A percentile compares a stretch with the other conserved stretches of the same genome.
These are phyloP conservation scores for Eulithis testata DNA, from an alignment of 2,888 invertebrate genomes.

Conservation along the genomic window DNA sequence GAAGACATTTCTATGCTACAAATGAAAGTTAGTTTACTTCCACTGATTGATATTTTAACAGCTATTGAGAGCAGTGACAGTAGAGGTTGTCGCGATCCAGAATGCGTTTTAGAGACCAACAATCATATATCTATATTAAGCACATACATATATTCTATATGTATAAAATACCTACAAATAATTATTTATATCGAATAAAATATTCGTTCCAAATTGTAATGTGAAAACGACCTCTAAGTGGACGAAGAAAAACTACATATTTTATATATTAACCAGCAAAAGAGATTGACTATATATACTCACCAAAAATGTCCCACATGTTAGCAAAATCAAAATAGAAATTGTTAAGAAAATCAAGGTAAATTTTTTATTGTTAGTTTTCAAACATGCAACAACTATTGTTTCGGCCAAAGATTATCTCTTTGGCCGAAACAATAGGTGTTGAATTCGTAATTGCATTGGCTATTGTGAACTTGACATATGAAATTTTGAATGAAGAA, in stretches of 20 bases:
- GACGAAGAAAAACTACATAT: no score
- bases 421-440: constrained; percentile 67
- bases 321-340: constrained; percentile 66
- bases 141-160: no score
- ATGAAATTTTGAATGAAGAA: constrained; percentile 32
- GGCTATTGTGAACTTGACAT: constrained; percentile 62
- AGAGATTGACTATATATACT: constrained; percentile 49
- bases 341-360: constrained; percentile 57
- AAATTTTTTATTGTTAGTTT: constrained; percentile 45
- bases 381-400: constrained; percentile 53
- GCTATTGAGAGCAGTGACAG: background rate
- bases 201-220: no score
- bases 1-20: constrained; percentile 59
- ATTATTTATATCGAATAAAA: no score
- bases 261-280: no score
- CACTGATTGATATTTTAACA: constrained; percentile 40
- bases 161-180: no score
- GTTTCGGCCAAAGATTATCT: constrained; percentile 55
- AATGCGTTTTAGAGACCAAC: no score
- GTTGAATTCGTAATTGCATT: constrained; percentile 39
- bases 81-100: constrained; percentile 8
- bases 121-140: no score
- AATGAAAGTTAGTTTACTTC: constrained; percentile 70
- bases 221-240: no score
- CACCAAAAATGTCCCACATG: constrained; percentile 67